phyloP scores from a whole-genome alignment of 2,113 vertebrate species.

The Tachuris rubrigastra region DNA sequence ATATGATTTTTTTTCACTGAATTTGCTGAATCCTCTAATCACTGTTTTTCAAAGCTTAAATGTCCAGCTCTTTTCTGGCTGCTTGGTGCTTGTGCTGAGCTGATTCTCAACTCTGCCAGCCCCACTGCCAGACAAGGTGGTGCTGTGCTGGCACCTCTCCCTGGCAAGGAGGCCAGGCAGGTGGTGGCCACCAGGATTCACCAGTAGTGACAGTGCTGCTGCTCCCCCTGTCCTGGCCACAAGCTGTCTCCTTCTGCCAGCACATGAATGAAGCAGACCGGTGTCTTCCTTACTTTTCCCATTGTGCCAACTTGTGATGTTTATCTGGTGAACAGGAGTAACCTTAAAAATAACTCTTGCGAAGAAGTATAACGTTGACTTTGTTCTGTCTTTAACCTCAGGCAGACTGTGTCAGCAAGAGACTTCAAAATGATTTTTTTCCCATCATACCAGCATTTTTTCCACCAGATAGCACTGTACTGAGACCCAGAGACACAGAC shows the following conservation, averaged over 20 bases:
- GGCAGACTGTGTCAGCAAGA: background rate
- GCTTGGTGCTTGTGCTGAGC: background rate
- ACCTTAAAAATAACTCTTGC: background rate
- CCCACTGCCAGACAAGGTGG: background rate
- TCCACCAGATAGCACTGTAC: background rate
- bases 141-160: background rate
- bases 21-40: rapidly evolving
- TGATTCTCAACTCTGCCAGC: background rate
- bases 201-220: background rate
- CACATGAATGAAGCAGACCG: rapidly evolving
- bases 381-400: background rate
- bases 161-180: rapidly evolving
- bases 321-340: background rate
- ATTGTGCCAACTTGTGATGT: background rate
- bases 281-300: background rate
- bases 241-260: rapidly evolving
- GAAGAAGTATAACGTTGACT: background rate
- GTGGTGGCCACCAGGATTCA: rapidly evolving
- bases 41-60: rapidly evolving
- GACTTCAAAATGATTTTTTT: background rate
- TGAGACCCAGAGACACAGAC: background rate
- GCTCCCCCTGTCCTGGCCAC: rapidly evolving
- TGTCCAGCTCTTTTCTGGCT: background rate
- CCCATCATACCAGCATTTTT: background rate
- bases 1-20: background rate